Evolutionary conservation across 1,140 invertebrate species (phyloP), one percentile per base, ranked within the genome.

Genomic region (Rhagoletis pomonella): DNA sequence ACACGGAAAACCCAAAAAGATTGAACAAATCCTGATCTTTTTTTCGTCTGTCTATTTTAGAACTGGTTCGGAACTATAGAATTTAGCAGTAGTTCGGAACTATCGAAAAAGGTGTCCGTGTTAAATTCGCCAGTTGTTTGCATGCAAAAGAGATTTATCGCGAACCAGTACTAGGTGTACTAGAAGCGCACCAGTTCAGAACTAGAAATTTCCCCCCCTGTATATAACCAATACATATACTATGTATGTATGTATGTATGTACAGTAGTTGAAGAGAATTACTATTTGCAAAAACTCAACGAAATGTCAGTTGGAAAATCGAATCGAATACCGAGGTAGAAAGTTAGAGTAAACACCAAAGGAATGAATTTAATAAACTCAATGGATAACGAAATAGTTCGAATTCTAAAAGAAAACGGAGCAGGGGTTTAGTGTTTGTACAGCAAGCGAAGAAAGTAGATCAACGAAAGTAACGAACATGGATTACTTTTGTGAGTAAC

Each of bases 351-450:
- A 44, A 73, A n/a, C 6, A 9, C 4, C 67, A 17, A 44, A 73
- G 67, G 39, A 73, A 73, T 73, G 67, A 73, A 73, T 73, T 73
- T 73, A 73, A 73, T 73, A 73, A 44, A 73, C 42, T 44, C 39
- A 73, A 73, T 73, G 67, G 67, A 73, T 73, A 73, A 73, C 67
- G 67, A 73, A 73, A 73, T 47, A 73, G 67, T 73, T 73, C 42
- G 67, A 73, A 73, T 73, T 73, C 39, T 47, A 14, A 73, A 73
- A 42, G 67, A 73, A 17, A 62, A n/a, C 42, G 67, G 12, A 73
- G 42, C 9, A 1, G 39, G 14, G 42, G 17, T 0, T 42, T 55
- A 55, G 50, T 55, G 5, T 55, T 5, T 47, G 3, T 62, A 10
- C 42, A 44, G 67, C 67, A 5, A 17, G 67, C 42, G 14, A 47